Evolutionary conservation across 2,888 invertebrate genomes (phyloP).

Genomic region (Philaethria dido): DNA sequence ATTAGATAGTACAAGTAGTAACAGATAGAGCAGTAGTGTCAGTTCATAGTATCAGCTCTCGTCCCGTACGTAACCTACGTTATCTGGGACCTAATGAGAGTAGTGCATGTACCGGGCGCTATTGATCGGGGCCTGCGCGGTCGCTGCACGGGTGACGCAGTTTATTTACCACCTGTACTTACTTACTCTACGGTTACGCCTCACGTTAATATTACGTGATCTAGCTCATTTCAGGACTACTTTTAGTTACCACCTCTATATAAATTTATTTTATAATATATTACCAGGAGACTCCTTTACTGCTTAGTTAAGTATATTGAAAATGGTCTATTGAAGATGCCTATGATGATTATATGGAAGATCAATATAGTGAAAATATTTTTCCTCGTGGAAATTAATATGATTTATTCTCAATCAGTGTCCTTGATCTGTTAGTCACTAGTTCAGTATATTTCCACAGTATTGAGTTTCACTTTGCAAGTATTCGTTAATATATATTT

Average conservation of each 20-base stretch:
- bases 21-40: background rate
- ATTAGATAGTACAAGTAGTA: background rate
- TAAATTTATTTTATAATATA: background rate
- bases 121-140: constrained; percentile 48
- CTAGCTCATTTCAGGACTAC: background rate
- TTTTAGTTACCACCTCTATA: background rate
- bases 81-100: constrained; percentile 21
- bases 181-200: constrained; percentile 21
- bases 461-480: background rate
- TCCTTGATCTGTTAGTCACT: constrained; percentile 11
- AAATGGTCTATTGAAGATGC: background rate
- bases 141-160: constrained; percentile 46
- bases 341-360: background rate
- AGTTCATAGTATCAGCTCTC: background rate
- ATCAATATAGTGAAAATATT: background rate
- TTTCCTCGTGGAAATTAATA: background rate
- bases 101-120: constrained; percentile 30
- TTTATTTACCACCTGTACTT: constrained; percentile 33
- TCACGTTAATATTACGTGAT: background rate
- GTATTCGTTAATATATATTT: background rate
- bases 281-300: background rate
- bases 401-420: constrained; percentile 3
- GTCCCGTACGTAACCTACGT: constrained; percentile 5
- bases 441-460: constrained; percentile 7
- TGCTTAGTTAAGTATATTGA: background rate